These are phyloP conservation scores for Cyclophora punctaria DNA, from an alignment of 2,888 invertebrate species.

Conservation along the genomic window DNA sequence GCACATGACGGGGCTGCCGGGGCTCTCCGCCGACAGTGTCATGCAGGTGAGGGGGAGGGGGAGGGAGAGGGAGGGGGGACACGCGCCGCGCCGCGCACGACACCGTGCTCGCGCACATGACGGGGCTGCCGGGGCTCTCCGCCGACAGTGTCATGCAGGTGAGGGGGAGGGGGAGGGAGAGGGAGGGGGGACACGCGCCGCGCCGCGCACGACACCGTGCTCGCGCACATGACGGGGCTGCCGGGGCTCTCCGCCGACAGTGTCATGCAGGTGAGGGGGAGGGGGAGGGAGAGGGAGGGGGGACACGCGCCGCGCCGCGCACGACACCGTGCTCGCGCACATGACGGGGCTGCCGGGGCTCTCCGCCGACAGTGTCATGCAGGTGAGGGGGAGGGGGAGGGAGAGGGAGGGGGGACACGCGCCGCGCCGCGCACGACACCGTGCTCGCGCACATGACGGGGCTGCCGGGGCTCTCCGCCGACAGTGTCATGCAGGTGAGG, in stretches of 20 bases:
- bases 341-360: conserved; percentile 88
- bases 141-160: conserved; percentile 80
- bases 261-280: conserved; percentile 73
- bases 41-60: conserved; percentile 60
- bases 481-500: conserved; percentile 77
- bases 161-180: not conserved
- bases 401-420: no score
- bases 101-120: conserved; percentile 87
- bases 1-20: conserved; percentile 87
- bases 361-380: conserved; percentile 80
- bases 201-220: conserved; percentile 73
- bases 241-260: conserved; percentile 83
- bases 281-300: no score
- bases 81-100: conserved; percentile 38
- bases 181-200: no score
- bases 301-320: conserved; percentile 6
- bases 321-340: conserved; percentile 83
- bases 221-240: conserved; percentile 87
- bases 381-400: conserved; percentile 45
- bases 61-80: no score
- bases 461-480: conserved; percentile 83
- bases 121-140: conserved; percentile 84
- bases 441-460: conserved; percentile 89
- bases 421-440: conserved; percentile 55
- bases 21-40: conserved; percentile 81